Evolutionary conservation across 2,888 invertebrate genomes (phyloP), one percentile per base, ranked within the genome.

Genomic region (Eretmocerus hayati): DNA sequence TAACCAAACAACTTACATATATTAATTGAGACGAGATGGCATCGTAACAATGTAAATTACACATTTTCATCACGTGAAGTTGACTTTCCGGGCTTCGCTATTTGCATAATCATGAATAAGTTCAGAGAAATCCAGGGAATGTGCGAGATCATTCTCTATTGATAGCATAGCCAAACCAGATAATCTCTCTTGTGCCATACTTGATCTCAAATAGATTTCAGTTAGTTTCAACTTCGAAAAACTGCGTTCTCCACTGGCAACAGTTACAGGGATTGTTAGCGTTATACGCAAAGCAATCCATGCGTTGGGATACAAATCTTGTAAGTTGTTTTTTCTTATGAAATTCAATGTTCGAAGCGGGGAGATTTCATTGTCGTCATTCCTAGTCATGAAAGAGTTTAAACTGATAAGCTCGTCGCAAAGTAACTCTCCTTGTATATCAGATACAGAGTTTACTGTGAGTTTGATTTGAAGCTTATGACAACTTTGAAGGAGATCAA

Each of bases 391-490:
- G 21, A 20, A 39, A 23, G 15, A 39, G 11, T 39, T 39, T 3
- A 20, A 3, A 39, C 21, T 5, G 16, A 39, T 39, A 11, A 39
- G 20, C 9, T 39, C 23, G 21, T 39, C 39, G 6, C 39, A 39
- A 4, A 39, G 15, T n/a, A 20, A 11, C 9, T 2, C 3, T 13
- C 46, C 52, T 26, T 53, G 42, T 22, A 56, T 56, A 43, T 56
- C 53, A 15, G 53, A 55, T 39, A 52, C 43, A 2, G 31, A 38
- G 19, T 40, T 38, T 22, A 52, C 53, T 8, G 30, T 19, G 11
- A 54, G 43, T 39, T 33, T 46, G 30, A 16, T 15, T 44, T 55
- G 50, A 3, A 55, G 50, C 52, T 55, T 42, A 20, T 20, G 22
- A 47, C 53, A 52, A 23, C 16, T 46, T 39, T 21, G 35, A 32